Evolutionary conservation across 2,113 vertebrate species (phyloP), one percentile per base, ranked within the genome.

Genomic region (Spheniscus mendiculus): DNA sequence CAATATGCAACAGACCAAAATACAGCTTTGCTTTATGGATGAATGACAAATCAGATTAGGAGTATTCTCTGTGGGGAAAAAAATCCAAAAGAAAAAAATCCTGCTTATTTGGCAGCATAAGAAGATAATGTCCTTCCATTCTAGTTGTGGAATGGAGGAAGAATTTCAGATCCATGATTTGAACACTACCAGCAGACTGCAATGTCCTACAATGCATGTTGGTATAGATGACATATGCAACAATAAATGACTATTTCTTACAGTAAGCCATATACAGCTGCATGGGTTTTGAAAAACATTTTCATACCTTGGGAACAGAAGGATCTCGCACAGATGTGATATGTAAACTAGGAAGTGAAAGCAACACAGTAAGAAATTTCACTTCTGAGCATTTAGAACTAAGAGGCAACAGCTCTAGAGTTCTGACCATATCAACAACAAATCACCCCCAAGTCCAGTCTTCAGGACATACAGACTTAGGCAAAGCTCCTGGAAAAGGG

Each of bases 21-120:
- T 42, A 91, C 1, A 83, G 70, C 53, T 79, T 79, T 82, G 26
- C 69, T 87, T 80, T 87, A 53, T 26, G 10, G 6, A 47, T 71
- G 49, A 94, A 94, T 27, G 17, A 69, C 34, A 85, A 93, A 94
- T 72, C 69, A 90, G 93, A 94, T 93, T 91, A 90, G 42, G 10
- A 78, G n/a, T 65, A 89, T 50, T 90, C 88, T 55, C 44, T 30
- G 14, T 30, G 38, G 40, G 16, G 11, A 15, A 29, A 25, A 49
- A 80, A 55, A 40, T 12, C 30, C 44, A 34, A 94, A 82, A 72
- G 30, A 85, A 89, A 20, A 91, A 93, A 93, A 93, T 73, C 53
- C 25, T 87, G 3, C 80, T 84, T 86, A 87, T 87, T 87, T 72
- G 92, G 47, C 32, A 92, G 40, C 21, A 42, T 91, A 91, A 92